phyloP scores from a whole-genome alignment of 1,140 invertebrate genomes.

The Ceratina japonica region DNA sequence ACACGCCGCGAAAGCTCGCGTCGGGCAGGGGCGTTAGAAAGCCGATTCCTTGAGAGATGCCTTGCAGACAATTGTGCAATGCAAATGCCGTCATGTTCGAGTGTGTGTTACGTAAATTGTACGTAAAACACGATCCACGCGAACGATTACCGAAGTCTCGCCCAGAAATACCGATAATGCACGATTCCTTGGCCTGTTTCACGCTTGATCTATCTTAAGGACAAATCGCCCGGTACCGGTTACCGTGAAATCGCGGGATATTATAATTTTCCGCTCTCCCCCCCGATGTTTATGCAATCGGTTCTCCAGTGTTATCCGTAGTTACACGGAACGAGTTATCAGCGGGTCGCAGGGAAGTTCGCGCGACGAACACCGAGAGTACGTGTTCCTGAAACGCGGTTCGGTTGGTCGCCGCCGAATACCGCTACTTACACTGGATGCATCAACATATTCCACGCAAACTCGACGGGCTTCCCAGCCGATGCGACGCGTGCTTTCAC shows the following conservation, averaged over 20 bases:
- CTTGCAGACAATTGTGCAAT: constrained; percentile 38
- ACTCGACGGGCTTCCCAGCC: constrained; percentile 37
- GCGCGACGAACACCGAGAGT: not conserved
- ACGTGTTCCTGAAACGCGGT: constrained; percentile 38
- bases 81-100: constrained; percentile 39
- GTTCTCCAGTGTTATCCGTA: too few species aligned
- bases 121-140: constrained; percentile 47
- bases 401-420: constrained; percentile 37
- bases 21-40: constrained; percentile 31
- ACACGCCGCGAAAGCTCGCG: not conserved
- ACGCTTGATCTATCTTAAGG: constrained; percentile 24
- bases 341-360: not conserved
- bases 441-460: constrained; percentile 44
- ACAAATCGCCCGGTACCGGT: constrained; percentile 21
- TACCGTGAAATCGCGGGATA: not conserved
- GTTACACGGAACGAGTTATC: not conserved
- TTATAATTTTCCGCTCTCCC: constrained; percentile 23
- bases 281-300: not conserved
- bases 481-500: constrained; percentile 33
- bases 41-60: not conserved
- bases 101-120: constrained; percentile 31
- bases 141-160: constrained; percentile 22
- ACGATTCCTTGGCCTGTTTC: constrained; percentile 38
- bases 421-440: constrained; percentile 20
- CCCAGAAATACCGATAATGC: constrained; percentile 33